These are phyloP conservation scores for Montipora foliosa DNA, from an alignment of 64 coral and sea anemone genomes.

Conservation along the genomic window DNA sequence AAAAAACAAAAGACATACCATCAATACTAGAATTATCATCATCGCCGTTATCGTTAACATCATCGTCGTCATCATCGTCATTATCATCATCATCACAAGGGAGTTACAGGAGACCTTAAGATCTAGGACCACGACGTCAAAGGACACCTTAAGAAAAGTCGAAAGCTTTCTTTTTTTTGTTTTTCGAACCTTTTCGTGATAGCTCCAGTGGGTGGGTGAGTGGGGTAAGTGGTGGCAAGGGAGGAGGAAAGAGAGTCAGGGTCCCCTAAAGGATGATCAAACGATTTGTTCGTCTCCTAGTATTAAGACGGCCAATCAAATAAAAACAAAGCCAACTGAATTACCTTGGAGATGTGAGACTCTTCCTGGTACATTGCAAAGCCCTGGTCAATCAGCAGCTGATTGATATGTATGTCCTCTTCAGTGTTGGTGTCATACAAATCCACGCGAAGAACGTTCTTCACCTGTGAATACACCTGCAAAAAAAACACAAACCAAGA, in stretches of 20 bases:
- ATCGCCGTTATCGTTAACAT: neutral
- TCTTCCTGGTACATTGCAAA: conserved; percentile 91
- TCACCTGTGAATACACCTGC: conserved; percentile 85
- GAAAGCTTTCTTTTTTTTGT: too few species aligned
- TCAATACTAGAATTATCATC: neutral
- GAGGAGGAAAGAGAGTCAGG: too few species aligned
- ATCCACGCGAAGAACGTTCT: conserved; percentile 84
- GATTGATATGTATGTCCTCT: conserved; percentile 95
- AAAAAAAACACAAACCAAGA: neutral
- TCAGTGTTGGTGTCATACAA: conserved; percentile 90
- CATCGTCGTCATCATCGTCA: neutral
- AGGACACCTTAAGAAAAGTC: too few species aligned
- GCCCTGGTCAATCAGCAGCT: conserved; percentile 83
- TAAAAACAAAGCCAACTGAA: neutral
- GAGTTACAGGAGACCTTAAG: neutral
- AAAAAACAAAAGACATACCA: neutral
- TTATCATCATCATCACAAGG: neutral
- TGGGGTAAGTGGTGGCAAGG: too few species aligned
- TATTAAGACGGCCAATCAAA: neutral
- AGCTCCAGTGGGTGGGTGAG: too few species aligned
- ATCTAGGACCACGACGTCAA: too few species aligned
- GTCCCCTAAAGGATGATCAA: too few species aligned
- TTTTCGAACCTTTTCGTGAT: too few species aligned
- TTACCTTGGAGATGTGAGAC: conserved; percentile 83
- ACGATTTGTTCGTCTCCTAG: too few species aligned